Conservation (phyloP, 1,140 invertebrate genomes). For the Parasteatoda tepidariorum region DNA sequence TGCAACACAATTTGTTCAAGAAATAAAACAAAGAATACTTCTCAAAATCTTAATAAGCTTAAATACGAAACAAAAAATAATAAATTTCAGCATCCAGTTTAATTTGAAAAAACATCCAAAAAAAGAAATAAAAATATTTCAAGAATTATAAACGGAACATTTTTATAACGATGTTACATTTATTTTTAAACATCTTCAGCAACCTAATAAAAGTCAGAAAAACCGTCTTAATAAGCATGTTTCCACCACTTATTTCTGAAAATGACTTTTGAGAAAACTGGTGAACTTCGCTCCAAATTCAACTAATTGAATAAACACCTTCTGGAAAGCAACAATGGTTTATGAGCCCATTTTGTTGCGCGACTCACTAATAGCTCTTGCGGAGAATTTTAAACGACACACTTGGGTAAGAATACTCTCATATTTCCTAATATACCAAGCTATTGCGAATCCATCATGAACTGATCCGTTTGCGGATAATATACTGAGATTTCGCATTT, state of each 20-base stretch:
- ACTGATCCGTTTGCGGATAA: constrained; percentile 32
- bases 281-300: not conserved
- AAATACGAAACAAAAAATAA: no score
- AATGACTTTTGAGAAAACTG: not conserved
- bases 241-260: no score
- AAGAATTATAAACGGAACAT: no score
- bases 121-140: no score
- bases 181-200: no score
- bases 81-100: no score
- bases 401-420: constrained; percentile 18
- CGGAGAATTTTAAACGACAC: constrained; percentile 24
- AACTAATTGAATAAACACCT: constrained; percentile 22
- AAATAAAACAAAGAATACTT: no score
- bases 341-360: not conserved
- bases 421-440: constrained; percentile 27
- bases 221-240: not conserved
- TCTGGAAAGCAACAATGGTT: constrained; percentile 12
- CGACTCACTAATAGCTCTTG: not conserved
- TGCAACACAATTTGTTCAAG: no score
- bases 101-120: no score
- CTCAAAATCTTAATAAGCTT: no score
- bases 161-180: no score
- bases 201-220: no score
- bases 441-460: constrained; percentile 31
- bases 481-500: constrained; percentile 48